Evolutionary conservation across 2,888 invertebrate species (phyloP).

Genomic region (Drosophila maculinotata): DNA sequence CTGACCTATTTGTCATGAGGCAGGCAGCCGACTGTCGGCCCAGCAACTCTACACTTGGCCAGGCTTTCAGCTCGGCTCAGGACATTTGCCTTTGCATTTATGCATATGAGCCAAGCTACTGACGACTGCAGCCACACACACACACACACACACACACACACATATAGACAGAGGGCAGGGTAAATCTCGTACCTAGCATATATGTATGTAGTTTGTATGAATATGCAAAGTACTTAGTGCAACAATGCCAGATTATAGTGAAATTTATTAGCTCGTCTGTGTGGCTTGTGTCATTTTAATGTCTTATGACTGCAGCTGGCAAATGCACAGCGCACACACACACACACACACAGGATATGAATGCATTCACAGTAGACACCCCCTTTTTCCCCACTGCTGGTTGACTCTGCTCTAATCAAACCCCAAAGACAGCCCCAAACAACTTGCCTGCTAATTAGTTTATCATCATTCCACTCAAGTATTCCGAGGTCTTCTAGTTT

Average conservation of each 20-base stretch:
- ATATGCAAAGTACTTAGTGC: constrained; percentile 81
- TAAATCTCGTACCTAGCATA: constrained; percentile 37
- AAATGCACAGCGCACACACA: constrained; percentile 14
- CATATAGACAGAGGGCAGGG: neutral
- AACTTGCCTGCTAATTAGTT: constrained; percentile 68
- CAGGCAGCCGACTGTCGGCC: constrained; percentile 42
- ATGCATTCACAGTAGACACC: neutral
- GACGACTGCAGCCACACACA: constrained; percentile 17
- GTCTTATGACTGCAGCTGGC: constrained; percentile 50
- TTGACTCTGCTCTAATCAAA: constrained; percentile 30
- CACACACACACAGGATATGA: neutral
- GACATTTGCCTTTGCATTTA: constrained; percentile 57
- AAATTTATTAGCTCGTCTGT: constrained; percentile 76
- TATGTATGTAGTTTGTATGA: constrained; percentile 73
- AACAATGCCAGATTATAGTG: constrained; percentile 78
- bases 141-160: neutral
- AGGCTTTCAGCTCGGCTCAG: constrained; percentile 15
- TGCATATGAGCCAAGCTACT: constrained; percentile 61
- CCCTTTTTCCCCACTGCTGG: neutral
- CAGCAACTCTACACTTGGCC: constrained; percentile 32
- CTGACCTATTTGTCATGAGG: constrained; percentile 69
- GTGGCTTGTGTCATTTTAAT: constrained; percentile 53
- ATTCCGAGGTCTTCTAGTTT: constrained; percentile 11
- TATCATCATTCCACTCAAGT: constrained; percentile 42
- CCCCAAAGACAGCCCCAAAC: constrained; percentile 33